Percentiles rank a stretch among this genome's conserved stretches.
Conservation (phyloP, 2,888 invertebrate genomes). For the Argyresthia goedartella region DNA sequence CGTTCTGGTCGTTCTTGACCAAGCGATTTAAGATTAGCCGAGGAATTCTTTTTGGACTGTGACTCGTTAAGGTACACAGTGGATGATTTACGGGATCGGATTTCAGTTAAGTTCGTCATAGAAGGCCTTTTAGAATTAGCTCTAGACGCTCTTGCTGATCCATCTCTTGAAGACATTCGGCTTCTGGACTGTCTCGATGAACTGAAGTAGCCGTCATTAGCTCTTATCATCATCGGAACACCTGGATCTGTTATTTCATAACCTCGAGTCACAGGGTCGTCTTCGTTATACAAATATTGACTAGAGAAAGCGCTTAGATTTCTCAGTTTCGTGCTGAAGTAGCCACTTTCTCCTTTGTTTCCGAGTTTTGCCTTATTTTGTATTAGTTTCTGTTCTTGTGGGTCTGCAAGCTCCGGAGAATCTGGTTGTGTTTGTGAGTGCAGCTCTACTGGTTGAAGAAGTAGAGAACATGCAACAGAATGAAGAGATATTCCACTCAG, state of each 20-base stretch:
- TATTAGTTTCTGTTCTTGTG: slow-evolving; percentile 35
- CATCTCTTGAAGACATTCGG: slow-evolving; percentile 48
- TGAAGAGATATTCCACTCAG: slow-evolving; percentile 77
- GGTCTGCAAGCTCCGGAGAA: slow-evolving; percentile 15
- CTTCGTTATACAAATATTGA: slow-evolving; percentile 75
- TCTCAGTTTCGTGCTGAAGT: slow-evolving; percentile 55
- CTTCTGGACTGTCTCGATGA: slow-evolving; percentile 59
- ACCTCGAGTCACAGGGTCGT: slow-evolving; percentile 72
- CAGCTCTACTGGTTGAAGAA: slow-evolving; percentile 83
- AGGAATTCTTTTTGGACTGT: slow-evolving; percentile 55
- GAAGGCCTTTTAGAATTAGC: slow-evolving; percentile 58
- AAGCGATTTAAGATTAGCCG: slow-evolving; percentile 43
- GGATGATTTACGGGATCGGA: slow-evolving; percentile 55
- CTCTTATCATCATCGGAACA: slow-evolving; percentile 75
- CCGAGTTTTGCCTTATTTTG: slow-evolving; percentile 15
- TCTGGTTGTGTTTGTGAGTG: slow-evolving; percentile 64
- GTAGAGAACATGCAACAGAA: slow-evolving; percentile 74
- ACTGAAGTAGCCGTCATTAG: slow-evolving; percentile 75
- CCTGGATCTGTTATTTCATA: slow-evolving; percentile 77
- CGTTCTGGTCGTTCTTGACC: slow-evolving; percentile 33
- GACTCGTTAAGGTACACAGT: slow-evolving; percentile 53
- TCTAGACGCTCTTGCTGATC: slow-evolving; percentile 53
- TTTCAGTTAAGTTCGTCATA: slow-evolving; percentile 56
- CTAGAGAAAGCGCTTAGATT: slow-evolving; percentile 68
- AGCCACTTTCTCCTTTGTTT: slow-evolving; percentile 44